Percentiles rank a stretch among this genome's conserved stretches.
Conservation (phyloP, 1,140 invertebrate species). For the Bombyx mandarina region DNA sequence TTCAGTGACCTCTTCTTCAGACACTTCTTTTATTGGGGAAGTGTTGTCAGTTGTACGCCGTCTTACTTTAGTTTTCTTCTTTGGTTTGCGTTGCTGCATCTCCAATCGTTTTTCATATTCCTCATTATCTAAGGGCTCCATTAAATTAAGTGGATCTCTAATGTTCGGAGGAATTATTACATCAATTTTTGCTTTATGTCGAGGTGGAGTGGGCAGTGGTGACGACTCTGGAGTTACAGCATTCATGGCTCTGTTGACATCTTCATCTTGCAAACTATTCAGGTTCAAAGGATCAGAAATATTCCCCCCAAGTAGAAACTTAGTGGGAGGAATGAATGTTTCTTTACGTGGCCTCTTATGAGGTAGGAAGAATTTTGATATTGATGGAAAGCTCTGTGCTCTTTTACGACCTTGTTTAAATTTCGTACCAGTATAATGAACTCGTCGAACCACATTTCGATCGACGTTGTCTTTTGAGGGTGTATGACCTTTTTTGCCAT, state of each 20-base stretch:
- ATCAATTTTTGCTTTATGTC: constrained; percentile 86
- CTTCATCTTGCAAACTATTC: constrained; percentile 91
- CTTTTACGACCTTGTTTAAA: constrained; percentile 61
- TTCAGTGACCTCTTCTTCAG: constrained; percentile 30
- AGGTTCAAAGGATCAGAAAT: constrained; percentile 96
- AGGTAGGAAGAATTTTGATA: constrained; percentile 74
- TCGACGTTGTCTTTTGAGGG: constrained; percentile 50
- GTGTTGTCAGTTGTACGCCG: constrained; percentile 72
- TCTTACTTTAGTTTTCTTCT: constrained; percentile 72
- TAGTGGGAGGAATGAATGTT: constrained; percentile 85
- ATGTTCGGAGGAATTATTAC: constrained; percentile 95
- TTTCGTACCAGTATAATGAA: constrained; percentile 54
- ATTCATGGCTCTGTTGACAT: constrained; percentile 88
- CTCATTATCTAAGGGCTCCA: constrained; percentile 83
- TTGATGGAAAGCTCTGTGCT: constrained; percentile 60
- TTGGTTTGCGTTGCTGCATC: constrained; percentile 75
- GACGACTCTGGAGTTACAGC: constrained; percentile 90
- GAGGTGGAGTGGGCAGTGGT: constrained; percentile 87
- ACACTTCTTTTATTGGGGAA: constrained; percentile 31
- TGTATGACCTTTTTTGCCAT: constrained; percentile 57
- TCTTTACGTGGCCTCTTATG: constrained; percentile 82
- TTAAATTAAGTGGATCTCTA: constrained; percentile 90
- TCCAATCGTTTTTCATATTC: constrained; percentile 84
- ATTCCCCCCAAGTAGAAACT: constrained; percentile 95
- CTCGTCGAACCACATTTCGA: constrained; percentile 46